Base-by-base conservation (phyloP, 35 echinoderm and acorn worm genomes). In the Patiria miniata region DNA sequence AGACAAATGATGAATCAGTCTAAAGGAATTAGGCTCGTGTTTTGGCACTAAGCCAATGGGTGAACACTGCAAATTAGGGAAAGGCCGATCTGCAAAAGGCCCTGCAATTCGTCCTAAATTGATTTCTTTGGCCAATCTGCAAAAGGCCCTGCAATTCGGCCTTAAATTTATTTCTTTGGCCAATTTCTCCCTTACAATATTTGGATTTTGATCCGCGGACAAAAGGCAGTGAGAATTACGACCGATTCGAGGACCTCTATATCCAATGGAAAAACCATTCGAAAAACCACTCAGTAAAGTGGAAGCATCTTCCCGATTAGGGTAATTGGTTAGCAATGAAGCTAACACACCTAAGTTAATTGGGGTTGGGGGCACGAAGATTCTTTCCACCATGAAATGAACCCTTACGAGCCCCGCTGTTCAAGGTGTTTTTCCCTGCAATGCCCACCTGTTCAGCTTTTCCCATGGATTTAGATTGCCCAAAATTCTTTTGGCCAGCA, bases 141-240 rank as follows among this genome's bases (percentile, higher is more conserved):
- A 51, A 81, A 81, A 51, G 30, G 79, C 29, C 79, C 79, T 22
- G 79, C 79, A 22, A 81, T 81, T 17, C 79, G n/a, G 51, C 39
- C 42, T 29, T 36, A 79, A 33, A 8, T 47, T 7, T 37, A 32
- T 39, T 47, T 79, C 77, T 47, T 79, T 79, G 34, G 14, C 21
- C 36, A 79, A 36, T 47, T 79, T 39, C 19, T 37, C 77, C 32
- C n/a, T 79, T 8, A 51, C 81, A 19, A 83, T 36, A 0, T n/a
- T 54, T 18, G 81, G 42, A 21, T 26, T 83, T 40, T 52, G 39
- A 26, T 19, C 19, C 6, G 59, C 59, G 8, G 59, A 65, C 19
- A 30, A 21, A 23, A 65, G 1, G 19, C 59, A 65, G 21, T 30
- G 6, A 15, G 59, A 21, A 65, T 65, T 19, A 15, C 19, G 59